These are phyloP conservation scores for Palythoa grandiflora DNA, from an alignment of 92 coral and sea anemone genomes.

Conservation along the genomic window DNA sequence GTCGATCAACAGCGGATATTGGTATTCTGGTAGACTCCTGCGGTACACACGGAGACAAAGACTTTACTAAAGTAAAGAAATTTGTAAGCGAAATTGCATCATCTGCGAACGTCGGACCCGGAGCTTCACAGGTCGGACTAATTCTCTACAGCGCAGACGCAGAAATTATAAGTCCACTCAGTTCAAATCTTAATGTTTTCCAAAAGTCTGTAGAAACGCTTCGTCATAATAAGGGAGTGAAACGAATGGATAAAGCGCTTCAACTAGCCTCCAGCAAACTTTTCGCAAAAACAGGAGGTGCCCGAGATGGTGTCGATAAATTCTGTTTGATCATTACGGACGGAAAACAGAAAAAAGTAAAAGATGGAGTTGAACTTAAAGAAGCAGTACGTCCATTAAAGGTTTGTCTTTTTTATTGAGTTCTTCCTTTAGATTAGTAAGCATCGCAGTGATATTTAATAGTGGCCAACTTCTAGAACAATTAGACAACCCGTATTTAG, in stretches of 20 bases:
- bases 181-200: neutral
- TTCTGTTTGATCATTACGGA: slow-evolving; percentile 30
- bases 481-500: no score
- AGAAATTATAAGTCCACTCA: slow-evolving; percentile 8
- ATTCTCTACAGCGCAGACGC: slow-evolving; percentile 10
- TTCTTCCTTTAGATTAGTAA: no score
- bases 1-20: slow-evolving; percentile 11
- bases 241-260: slow-evolving; percentile 26
- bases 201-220: slow-evolving; percentile 21
- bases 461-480: no score
- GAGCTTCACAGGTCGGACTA: slow-evolving; percentile 27
- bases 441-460: no score
- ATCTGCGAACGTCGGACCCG: neutral
- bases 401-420: slow-evolving; percentile 4
- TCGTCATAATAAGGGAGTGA: neutral
- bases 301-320: slow-evolving; percentile 12
- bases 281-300: slow-evolving; percentile 13
- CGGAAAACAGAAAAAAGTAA: slow-evolving; percentile 3
- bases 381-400: slow-evolving; percentile 33
- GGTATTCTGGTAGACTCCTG: slow-evolving; percentile 35
- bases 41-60: slow-evolving; percentile 3
- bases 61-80: slow-evolving; percentile 14
- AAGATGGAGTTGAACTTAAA: neutral
- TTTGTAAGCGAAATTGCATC: slow-evolving; percentile 21
- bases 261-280: slow-evolving; percentile 12